Evolutionary conservation across 1,140 invertebrate species (phyloP), one percentile per base, ranked within the genome.

Genomic region (Lanistes nyassanus): DNA sequence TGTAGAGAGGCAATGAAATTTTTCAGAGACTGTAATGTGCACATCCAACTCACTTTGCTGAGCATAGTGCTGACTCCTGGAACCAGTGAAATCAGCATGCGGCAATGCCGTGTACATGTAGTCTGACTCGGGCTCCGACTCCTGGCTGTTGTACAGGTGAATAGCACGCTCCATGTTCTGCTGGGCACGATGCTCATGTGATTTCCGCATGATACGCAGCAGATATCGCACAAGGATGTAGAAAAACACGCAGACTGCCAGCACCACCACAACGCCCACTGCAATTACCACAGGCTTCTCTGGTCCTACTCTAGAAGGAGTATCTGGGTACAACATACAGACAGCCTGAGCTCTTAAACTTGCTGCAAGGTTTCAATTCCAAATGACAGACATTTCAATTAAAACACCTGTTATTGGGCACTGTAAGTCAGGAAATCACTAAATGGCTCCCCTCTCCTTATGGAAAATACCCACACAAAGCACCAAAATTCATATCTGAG

Each of bases 141-240:
- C 76, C 56, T 80, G 79, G 29, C 64, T 77, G 62, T 77, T 77
- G 62, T 76, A 77, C 13, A 80, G 58, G 55, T 68, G 60, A 51
- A 80, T 74, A n/a, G 79, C 79, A 26, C 70, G 31, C 29, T 71
- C 74, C 69, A 80, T 75, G 51, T 71, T 76, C 34, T 58, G 73
- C 55, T 80, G 69, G 16, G 68, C 74, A 37, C 79, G 66, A 6
- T 58, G 68, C 47, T 78, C 76, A 16, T 65, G 62, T 70, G 65
- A 62, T 3, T 62, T 53, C 5, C 68, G 19, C 21, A n/a, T 47
- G 37, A 69, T 51, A 21, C 68, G 67, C 13, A 51, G 42, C 31
- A 77, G 36, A 36, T 76, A 77, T 39, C 77, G 75, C 19, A 77
- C 62, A 68, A 80, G 55, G 29, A 77, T 11, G 42, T 66, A 53